Base-by-base conservation (phyloP, 2,797 vertebrate genomes). In the Lepidocolaptes lacrymiger region DNA sequence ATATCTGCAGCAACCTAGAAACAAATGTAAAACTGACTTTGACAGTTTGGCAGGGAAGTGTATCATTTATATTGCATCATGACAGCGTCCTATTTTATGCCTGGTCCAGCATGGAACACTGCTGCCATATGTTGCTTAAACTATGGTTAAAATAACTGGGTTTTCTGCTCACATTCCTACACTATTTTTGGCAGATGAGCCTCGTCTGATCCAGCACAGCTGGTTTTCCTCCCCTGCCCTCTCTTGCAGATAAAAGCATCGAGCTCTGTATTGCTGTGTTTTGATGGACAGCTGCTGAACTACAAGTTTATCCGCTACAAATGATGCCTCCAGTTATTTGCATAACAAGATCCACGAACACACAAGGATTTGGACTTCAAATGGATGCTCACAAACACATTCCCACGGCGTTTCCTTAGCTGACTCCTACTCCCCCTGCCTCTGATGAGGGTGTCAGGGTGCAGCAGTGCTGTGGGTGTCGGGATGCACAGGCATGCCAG, bases 1-100 rank as follows among this genome's bases (percentile, higher is more conserved):
- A 97, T 97, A 97, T 97, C 96, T 86, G 87, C 91, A 96, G 95
- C 95, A 95, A 97, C 89, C 89, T 93, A 97, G 95, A 97, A 97
- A 97, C 96, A 95, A 95, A 96, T 95, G 93, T 91, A 96, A 97
- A 96, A 96, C 96, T 96, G 96, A 90, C 91, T 95, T 80, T 87
- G 87, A 97, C 91, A 94, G 91, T 95, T 97, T 97, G 97, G 97
- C 97, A 97, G 95, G 83, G 83, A 93, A 97, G 88, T 9, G 2
- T 97, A 95, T 97, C 71, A 96, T 97, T 97, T 98, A 96, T 90
- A 91, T 91, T 94, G 91, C 96, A 96, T 96, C 93, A 96, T 96
- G 96, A 94, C 96, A 96, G 95, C 85, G 51, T 96, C 97, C 97
- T 94, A 97, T 93, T 75, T 95, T 94, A 96, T 95, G 94, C 93